Evolutionary conservation across 2,797 vertebrate genomes (phyloP), one percentile per base, ranked within the genome.

Genomic region (Netta rufina): DNA sequence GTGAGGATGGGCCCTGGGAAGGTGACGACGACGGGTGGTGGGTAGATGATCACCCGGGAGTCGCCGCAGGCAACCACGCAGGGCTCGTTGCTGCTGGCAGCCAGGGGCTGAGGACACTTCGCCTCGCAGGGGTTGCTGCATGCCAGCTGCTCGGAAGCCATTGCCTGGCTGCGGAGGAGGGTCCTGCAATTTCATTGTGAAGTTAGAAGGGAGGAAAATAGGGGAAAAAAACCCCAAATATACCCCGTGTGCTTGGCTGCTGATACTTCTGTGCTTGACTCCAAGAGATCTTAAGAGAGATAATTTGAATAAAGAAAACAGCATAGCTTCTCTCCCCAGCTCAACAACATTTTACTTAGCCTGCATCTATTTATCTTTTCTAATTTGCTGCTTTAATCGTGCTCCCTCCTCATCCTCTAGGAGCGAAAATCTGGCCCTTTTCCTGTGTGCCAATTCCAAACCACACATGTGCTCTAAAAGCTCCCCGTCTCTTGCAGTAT

Each of bases 1-100:
- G 86, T 96, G 57, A 96, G 96, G 92, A 96, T 96, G 88, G 96
- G 93, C 10, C 96, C 96, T 0, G 95, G 96, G 88, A 96, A 95
- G 60, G 96, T 96, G 90, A 96, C 94, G 0, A 95, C 84, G 0
- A 96, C 96, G 0, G 96, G 96, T 0, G 96, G 96, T 0, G 96
- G 96, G 77, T 53, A 96, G 2, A 96, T 96, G 6, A 96, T 90
- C 13, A 96, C 96, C 36, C 92, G 67, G 0, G 96, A 96, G 84
- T 96, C 96, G 0, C 64, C 51, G 2, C 96, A 96, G 53, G 94
- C 3, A 24, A 93, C 78, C 3, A 96, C 84, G 0, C 96, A 96
- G 13, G 96, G 96, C 67, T 96, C 93, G 2, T 95, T 96, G 84
- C 19, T 93, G 92, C 93, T 96, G 93, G 39, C 73, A 75, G 95